phyloP scores from a whole-genome alignment of 2,113 vertebrate genomes.

The Scopus umbretta region DNA sequence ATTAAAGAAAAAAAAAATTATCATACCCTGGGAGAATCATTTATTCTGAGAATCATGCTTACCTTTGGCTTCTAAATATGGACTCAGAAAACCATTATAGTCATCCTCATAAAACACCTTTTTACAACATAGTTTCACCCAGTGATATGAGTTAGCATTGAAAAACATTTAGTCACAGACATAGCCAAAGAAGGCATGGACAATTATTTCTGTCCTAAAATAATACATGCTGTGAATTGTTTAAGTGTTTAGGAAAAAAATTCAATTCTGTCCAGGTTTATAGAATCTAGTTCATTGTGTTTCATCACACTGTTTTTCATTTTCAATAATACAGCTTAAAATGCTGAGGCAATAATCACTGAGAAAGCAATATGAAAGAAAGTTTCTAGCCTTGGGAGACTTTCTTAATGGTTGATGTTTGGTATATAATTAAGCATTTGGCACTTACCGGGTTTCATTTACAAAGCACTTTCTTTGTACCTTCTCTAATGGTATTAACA shows the following conservation, averaged over 20 bases:
- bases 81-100: not conserved
- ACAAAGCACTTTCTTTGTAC: not conserved
- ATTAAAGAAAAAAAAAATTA: too few species aligned
- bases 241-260: not conserved
- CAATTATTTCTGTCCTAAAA: not conserved
- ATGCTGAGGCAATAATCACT: not conserved
- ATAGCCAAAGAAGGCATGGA: not conserved
- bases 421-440: not conserved
- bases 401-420: not conserved
- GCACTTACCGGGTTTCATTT: not conserved
- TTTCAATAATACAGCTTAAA: not conserved
- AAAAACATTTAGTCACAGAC: not conserved
- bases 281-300: not conserved
- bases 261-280: not conserved
- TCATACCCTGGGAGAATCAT: not conserved
- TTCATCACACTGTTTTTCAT: not conserved
- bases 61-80: not conserved
- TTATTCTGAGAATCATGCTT: not conserved
- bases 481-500: not conserved
- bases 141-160: not conserved
- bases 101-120: not conserved
- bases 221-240: not conserved
- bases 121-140: not conserved
- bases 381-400: not conserved
- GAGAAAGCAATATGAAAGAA: not conserved